Percentiles rank a stretch among this genome's conserved stretches.
Evolutionary conservation across 2,888 invertebrate species (phyloP).

Genomic region (Heteromurus nitidus): DNA sequence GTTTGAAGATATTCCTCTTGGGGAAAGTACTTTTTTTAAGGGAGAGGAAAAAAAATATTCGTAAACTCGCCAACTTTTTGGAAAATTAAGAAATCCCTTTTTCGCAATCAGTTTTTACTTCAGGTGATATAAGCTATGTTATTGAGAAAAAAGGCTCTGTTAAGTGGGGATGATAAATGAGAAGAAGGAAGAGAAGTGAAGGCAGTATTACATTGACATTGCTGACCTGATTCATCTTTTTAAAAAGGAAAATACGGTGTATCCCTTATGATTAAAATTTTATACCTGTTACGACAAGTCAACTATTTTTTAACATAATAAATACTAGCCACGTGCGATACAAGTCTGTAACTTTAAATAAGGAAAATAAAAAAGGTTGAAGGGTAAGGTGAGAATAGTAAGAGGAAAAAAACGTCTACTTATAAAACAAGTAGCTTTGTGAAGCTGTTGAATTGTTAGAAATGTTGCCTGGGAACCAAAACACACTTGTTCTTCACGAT

Average conservation of each 20-base stretch:
- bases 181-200: slow-evolving; percentile 8
- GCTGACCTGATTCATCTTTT: slow-evolving; percentile 40
- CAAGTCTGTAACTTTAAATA: not conserved
- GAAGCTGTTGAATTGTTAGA: not conserved
- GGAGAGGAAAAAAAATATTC: too few relatives aligned
- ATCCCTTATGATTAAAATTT: slow-evolving; percentile 24
- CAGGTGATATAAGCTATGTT: slow-evolving; percentile 19
- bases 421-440: not conserved
- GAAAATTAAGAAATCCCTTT: not conserved
- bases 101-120: not conserved
- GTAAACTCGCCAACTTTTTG: not conserved
- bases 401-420: slow-evolving; percentile 2
- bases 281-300: slow-evolving; percentile 24
- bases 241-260: slow-evolving; percentile 1
- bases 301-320: slow-evolving; percentile 15
- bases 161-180: too few relatives aligned
- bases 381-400: not conserved
- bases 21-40: too few relatives aligned
- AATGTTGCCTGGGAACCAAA: slow-evolving; percentile 28
- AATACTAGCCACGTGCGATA: not conserved
- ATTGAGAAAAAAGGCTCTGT: slow-evolving; percentile 27
- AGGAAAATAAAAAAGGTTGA: not conserved
- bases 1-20: too few relatives aligned
- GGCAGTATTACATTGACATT: slow-evolving; percentile 48
- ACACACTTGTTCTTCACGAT: not conserved